Conservation (phyloP, 2,113 vertebrate genomes). For the Thunnus maccoyii region DNA sequence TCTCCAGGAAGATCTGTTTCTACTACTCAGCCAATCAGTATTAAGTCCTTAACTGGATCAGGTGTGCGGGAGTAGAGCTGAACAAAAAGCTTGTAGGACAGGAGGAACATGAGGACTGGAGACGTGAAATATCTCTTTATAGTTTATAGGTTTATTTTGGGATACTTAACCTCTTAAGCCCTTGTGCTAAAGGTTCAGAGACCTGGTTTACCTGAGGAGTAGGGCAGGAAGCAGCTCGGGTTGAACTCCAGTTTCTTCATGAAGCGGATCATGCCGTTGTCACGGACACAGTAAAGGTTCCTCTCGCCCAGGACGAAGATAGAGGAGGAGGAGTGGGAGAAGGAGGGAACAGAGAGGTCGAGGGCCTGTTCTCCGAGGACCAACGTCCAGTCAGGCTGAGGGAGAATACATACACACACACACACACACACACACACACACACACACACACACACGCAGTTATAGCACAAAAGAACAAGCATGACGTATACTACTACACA, state of each 20-base stretch:
- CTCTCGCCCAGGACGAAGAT: slow-evolving; percentile 95
- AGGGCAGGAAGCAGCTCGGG: slow-evolving; percentile 96
- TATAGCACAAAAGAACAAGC: neutral
- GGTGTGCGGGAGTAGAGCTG: neutral
- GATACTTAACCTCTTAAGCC: too few relatives aligned
- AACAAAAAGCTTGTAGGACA: neutral
- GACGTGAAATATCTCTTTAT: neutral
- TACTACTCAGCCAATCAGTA: neutral
- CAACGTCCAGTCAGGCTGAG: slow-evolving; percentile 94
- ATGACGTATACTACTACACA: neutral
- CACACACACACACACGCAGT: slow-evolving; percentile 5
- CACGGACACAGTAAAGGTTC: slow-evolving; percentile 95
- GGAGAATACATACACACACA: slow-evolving; percentile 25
- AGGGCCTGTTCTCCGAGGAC: slow-evolving; percentile 95
- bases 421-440: slow-evolving; percentile 31
- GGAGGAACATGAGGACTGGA: neutral
- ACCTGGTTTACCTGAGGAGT: slow-evolving; percentile 86
- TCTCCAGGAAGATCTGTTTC: neutral
- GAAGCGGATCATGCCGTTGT: slow-evolving; percentile 96
- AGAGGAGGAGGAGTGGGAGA: slow-evolving; percentile 87
- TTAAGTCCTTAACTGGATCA: slow-evolving; percentile 1
- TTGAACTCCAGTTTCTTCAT: slow-evolving; percentile 98
- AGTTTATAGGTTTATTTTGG: neutral
- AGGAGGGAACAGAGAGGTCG: slow-evolving; percentile 89
- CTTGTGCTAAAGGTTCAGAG: neutral